Base-by-base conservation (phyloP, 2,888 invertebrate species). In the Hydriomena furcata region DNA sequence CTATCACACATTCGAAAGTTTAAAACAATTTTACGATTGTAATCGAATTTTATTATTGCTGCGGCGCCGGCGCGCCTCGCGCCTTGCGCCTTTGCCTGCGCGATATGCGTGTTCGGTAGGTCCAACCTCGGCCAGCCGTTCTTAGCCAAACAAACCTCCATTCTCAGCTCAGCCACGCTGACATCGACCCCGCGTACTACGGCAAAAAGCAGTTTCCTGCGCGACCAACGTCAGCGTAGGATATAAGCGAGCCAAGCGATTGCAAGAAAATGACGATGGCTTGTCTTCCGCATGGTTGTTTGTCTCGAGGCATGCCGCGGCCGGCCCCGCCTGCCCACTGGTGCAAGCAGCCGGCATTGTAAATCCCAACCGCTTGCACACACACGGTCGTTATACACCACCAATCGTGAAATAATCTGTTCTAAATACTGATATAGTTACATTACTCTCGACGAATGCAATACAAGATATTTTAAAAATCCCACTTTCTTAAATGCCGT, bases 1-100 rank as follows among this genome's bases (percentile, higher is more conserved):
- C 90, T 90, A 91, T 91, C 91, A 91, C 91, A 91, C 91, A 89
- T 91, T 91, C 86, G 88, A 91, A 91, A 87, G 83, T 89, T 88
- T 84, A 86, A 89, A 88, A 90, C 90, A 88, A 89, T 89, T 87
- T 87, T 86, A 86, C 81, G 87, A 84, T 89, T 74, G 84, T 83
- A 87, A 81, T 85, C 82, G 83, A 86, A 87, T 78, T 79, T 82
- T 63, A 84, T 91, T 91, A 91, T 91, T 91, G 91, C 91, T 91
- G 88, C 76, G 82, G 84, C 85, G 52, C 41, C 55, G 53, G 45
- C 52, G 48, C 35, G 37, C 28, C 24, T 41, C n/a, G 66, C 70
- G 67, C 66, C 17, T 32, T n/a, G 20, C 32, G 31, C 31, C 60
- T 58, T 65, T n/a, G 73, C 72, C 71, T 76, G 76, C 78, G 76